phyloP scores from a whole-genome alignment of 2,888 invertebrate species.

The Drosophila niveifrons region DNA sequence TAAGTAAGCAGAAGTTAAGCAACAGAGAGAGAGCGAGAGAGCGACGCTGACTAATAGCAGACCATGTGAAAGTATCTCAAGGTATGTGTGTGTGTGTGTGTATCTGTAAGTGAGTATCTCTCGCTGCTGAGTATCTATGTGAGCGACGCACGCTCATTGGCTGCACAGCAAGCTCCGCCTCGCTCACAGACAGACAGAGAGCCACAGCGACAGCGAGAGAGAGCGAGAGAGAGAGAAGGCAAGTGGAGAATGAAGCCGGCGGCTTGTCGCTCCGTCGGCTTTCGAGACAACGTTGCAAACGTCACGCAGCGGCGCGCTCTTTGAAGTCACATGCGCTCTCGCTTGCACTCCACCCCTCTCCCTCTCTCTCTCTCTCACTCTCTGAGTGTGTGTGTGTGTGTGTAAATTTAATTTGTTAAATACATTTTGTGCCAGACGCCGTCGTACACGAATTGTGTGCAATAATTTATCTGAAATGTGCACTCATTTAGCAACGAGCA shows the following conservation, averaged over 20 bases:
- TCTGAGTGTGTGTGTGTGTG: constrained; percentile 46
- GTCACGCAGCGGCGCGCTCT: constrained; percentile 66
- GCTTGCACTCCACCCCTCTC: constrained; percentile 7
- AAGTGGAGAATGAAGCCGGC: constrained; percentile 26
- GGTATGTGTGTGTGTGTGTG: background rate
- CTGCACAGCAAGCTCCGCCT: constrained; percentile 57
- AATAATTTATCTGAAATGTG: constrained; percentile 83
- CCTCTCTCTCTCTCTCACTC: constrained; percentile 1
- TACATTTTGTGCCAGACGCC: constrained; percentile 73
- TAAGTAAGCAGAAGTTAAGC: background rate
- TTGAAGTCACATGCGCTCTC: constrained; percentile 54
- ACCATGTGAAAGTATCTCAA: constrained; percentile 43
- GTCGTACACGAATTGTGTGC: constrained; percentile 78
- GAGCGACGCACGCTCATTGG: constrained; percentile 54
- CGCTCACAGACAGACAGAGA: background rate
- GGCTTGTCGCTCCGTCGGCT: constrained; percentile 41
- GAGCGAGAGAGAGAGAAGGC: background rate
- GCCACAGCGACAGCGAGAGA: background rate
- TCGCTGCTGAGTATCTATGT: constrained; percentile 51
- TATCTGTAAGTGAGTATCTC: constrained; percentile 10
- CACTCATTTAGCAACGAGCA: constrained; percentile 77
- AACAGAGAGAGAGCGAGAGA: constrained; percentile 13
- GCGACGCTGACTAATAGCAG: constrained; percentile 49
- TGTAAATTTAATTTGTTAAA: constrained; percentile 80
- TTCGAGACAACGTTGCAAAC: constrained; percentile 36